phyloP scores from a whole-genome alignment of 2,888 invertebrate species.

The Diarsia brunnea region DNA sequence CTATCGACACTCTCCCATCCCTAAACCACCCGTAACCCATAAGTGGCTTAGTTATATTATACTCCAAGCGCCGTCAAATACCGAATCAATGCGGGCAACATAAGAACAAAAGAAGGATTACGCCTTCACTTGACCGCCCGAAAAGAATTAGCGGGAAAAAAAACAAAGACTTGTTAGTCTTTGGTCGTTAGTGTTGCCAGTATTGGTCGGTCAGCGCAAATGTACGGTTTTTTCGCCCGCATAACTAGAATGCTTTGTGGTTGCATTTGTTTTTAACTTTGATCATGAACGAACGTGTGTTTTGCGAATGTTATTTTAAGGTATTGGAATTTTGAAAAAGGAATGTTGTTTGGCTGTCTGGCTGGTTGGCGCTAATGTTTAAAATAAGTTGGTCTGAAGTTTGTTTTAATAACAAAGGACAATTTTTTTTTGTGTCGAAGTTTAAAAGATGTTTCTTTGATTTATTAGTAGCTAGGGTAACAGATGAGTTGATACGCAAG shows the following conservation, averaged over 20 bases:
- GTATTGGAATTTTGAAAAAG: slow-evolving; percentile 50
- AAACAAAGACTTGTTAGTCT: slow-evolving; percentile 66
- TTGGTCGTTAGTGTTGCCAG: slow-evolving; percentile 66
- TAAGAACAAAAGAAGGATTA: slow-evolving; percentile 88
- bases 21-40: slow-evolving; percentile 77
- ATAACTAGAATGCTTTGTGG: slow-evolving; percentile 53
- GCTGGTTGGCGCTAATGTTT: slow-evolving; percentile 19
- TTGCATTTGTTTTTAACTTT: slow-evolving; percentile 53
- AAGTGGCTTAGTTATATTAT: slow-evolving; percentile 90
- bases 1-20: slow-evolving; percentile 67
- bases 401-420: not conserved
- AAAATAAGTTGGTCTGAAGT: slow-evolving; percentile 15
- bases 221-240: slow-evolving; percentile 66
- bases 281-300: slow-evolving; percentile 33
- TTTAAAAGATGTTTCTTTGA: not conserved
- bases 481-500: not conserved
- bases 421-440: not conserved
- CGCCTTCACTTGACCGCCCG: slow-evolving; percentile 68
- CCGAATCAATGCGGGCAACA: slow-evolving; percentile 82
- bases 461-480: not conserved
- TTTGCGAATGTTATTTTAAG: slow-evolving; percentile 54
- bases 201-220: slow-evolving; percentile 69
- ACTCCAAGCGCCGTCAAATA: slow-evolving; percentile 84
- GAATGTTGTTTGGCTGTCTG: slow-evolving; percentile 36
- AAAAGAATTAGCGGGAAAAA: slow-evolving; percentile 80